Conservation (phyloP, 2,113 vertebrate species). For the Takifugu flavidus region DNA sequence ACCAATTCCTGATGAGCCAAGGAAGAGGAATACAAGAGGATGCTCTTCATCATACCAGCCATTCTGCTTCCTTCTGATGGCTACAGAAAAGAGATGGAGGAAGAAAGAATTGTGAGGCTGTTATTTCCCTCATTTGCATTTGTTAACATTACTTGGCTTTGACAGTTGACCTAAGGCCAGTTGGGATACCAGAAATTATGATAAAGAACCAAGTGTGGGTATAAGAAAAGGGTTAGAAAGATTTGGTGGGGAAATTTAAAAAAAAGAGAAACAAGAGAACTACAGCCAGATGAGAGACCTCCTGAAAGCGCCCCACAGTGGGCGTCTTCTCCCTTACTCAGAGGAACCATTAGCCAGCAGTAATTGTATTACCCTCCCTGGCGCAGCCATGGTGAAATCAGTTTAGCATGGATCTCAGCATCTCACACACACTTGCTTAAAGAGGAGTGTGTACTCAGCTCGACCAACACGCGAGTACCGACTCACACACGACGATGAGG, state of each 20-base stretch:
- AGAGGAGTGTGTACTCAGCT: slow-evolving; percentile 69
- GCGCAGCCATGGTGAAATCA: slow-evolving; percentile 93
- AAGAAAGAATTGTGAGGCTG: slow-evolving; percentile 18
- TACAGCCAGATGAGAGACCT: slow-evolving; percentile 71
- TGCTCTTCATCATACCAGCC: slow-evolving; percentile 98
- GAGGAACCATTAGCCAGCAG: slow-evolving; percentile 92
- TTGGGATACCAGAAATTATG: slow-evolving; percentile 51
- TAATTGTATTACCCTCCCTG: slow-evolving; percentile 96
- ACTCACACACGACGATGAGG: slow-evolving; percentile 63
- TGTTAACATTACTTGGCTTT: slow-evolving; percentile 50
- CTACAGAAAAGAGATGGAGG: slow-evolving; percentile 60
- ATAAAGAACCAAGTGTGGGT: slow-evolving; percentile 48
- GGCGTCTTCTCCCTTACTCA: slow-evolving; percentile 75
- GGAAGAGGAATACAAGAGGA: slow-evolving; percentile 94
- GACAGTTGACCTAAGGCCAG: slow-evolving; percentile 31
- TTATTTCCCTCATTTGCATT: slow-evolving; percentile 48
- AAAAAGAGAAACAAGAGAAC: slow-evolving; percentile 50
- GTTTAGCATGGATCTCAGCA: slow-evolving; percentile 96
- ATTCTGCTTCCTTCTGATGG: slow-evolving; percentile 96
- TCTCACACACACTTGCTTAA: slow-evolving; percentile 60
- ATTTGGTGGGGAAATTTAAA: slow-evolving; percentile 33
- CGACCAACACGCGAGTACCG: slow-evolving; percentile 76
- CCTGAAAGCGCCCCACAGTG: slow-evolving; percentile 81
- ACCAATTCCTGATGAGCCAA: slow-evolving; percentile 98
- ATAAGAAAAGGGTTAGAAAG: slow-evolving; percentile 60